Conservation (phyloP, 2,888 invertebrate genomes). For the Cryptocephalus primarius region DNA sequence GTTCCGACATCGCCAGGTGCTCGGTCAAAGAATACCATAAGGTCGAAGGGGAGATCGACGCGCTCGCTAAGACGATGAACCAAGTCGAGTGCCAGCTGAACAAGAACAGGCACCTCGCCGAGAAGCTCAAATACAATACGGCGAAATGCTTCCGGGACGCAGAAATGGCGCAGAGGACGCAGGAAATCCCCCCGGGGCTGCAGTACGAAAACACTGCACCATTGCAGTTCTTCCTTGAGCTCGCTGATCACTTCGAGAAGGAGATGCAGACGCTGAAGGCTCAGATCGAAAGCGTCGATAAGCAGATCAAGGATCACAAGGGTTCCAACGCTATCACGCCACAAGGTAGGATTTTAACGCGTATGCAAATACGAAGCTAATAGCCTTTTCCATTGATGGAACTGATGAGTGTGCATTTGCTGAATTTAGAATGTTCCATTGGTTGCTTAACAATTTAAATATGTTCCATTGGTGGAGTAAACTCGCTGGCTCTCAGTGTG, state of each 20-base stretch:
- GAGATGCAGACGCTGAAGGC: slow-evolving; percentile 56
- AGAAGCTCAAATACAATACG: slow-evolving; percentile 61
- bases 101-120: slow-evolving; percentile 47
- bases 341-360: slow-evolving; percentile 41
- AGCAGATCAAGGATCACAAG: slow-evolving; percentile 55
- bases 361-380: too few species aligned
- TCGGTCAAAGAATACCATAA: slow-evolving; percentile 51
- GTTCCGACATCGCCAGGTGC: slow-evolving; percentile 29
- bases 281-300: slow-evolving; percentile 63
- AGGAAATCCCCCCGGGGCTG: slow-evolving; percentile 62
- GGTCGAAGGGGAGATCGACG: slow-evolving; percentile 52
- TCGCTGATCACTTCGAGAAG: slow-evolving; percentile 59
- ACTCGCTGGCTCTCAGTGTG: too few species aligned
- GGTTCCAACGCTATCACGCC: slow-evolving; percentile 54
- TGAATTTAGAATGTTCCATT: too few species aligned
- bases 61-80: slow-evolving; percentile 46
- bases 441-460: too few species aligned
- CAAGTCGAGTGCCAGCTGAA: slow-evolving; percentile 53
- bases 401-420: too few species aligned
- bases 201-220: slow-evolving; percentile 69
- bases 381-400: too few species aligned
- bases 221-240: slow-evolving; percentile 55
- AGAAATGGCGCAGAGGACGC: slow-evolving; percentile 69
- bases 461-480: too few species aligned
- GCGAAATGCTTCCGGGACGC: slow-evolving; percentile 59